Base-by-base conservation (phyloP, 2,797 vertebrate species). In the Poecile montanus region DNA sequence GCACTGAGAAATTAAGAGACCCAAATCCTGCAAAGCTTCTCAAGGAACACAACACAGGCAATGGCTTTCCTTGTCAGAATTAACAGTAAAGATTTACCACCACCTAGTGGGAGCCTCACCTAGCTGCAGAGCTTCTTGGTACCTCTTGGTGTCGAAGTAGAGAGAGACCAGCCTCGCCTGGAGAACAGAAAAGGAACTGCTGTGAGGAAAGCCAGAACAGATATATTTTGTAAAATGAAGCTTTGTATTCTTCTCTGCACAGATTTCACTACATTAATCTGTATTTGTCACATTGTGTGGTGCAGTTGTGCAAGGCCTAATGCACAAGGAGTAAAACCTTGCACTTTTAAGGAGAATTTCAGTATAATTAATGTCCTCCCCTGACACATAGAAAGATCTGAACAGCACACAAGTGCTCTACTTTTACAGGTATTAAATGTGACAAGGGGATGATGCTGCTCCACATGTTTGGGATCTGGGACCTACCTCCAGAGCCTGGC, bases 81-180 rank as follows among this genome's bases (percentile, higher is more conserved):
- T 8, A n/a, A 34, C 71, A 88, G 72, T 60, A 38, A 21, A 40
- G 88, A 78, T 45, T 92, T 76, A 93, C 70, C 86, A 63, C 89
- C 97, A 95, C 60, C 94, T 96, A 93, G 91, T 67, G 96, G 93
- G 76, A 95, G 51, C 96, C 99, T 98, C 92, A 99, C 99, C 99
- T 27, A 99, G 98, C 66, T 99, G 98, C 93, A 99, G 97, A 4
- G 99, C 99, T 97, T 99, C 99, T 94, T 99, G 99, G 98, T 99
- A 99, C 97, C 98, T 98, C 98, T 99, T 99, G 94, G 99, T 99
- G 98, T 99, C 99, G 42, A 99, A 99, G 97, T 99, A 99, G 96
- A 99, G 97, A 16, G 99, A 99, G 97, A 99, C 98, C 96, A 99
- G 98, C 88, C 99, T 99, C 76, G 99, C 99, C 99, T 99, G 97